Conservation (phyloP, 2,888 invertebrate species). For the Oscheius sp. region DNA sequence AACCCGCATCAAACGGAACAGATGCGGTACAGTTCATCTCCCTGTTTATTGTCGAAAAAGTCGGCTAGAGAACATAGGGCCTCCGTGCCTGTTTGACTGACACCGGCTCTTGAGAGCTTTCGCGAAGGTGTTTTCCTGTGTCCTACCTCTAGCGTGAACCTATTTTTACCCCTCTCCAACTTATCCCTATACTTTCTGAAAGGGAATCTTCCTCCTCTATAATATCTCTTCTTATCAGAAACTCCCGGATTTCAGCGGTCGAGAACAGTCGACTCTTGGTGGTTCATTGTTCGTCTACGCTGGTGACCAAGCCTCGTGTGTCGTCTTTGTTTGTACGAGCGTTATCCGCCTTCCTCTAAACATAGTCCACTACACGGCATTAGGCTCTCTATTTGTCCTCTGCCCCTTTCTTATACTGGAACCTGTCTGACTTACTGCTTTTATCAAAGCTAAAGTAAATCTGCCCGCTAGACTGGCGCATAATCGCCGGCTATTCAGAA, state of each 20-base stretch:
- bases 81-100: constrained; percentile 16
- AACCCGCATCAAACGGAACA: constrained; percentile 19
- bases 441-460: constrained; percentile 14
- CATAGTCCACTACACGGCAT: constrained; percentile 39
- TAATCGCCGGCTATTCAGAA: constrained; percentile 34
- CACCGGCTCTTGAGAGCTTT: constrained; percentile 18
- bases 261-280: neutral
- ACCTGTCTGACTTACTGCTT: constrained; percentile 3
- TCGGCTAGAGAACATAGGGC: neutral
- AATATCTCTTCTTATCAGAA: neutral
- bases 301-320: constrained; percentile 28
- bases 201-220: neutral
- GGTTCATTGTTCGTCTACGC: constrained; percentile 24
- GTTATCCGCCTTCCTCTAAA: constrained; percentile 38
- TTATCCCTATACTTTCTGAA: neutral
- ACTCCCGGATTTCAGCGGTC: neutral
- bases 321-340: constrained; percentile 37
- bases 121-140: constrained; percentile 8
- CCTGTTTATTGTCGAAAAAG: constrained; percentile 9
- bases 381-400: constrained; percentile 34
- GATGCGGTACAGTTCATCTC: constrained; percentile 14
- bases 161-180: neutral
- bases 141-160: neutral
- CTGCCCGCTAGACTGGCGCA: constrained; percentile 13
- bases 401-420: constrained; percentile 29